Evolutionary conservation across 2,113 vertebrate species (phyloP).

Genomic region (Stomatorhinus ivindoensis): DNA sequence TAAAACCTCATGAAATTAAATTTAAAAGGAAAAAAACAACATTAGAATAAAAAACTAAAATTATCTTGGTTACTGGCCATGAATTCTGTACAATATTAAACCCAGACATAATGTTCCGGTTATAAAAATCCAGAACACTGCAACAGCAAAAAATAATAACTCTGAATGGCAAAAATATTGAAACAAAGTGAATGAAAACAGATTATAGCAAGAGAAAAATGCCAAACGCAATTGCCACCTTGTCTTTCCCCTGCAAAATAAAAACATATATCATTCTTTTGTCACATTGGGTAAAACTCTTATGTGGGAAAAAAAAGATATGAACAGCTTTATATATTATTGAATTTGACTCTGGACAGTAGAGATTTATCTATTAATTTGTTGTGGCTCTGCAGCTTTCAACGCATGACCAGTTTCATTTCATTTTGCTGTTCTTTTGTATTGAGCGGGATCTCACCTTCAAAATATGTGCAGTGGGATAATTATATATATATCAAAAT

Average conservation of each 20-base stretch:
- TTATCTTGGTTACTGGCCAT: neutral
- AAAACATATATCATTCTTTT: neutral
- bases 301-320: constrained; percentile 25
- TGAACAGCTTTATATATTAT: constrained; percentile 26
- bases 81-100: constrained; percentile 2
- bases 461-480: constrained; percentile 58
- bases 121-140: neutral
- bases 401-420: constrained; percentile 55
- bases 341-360: constrained; percentile 28
- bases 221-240: neutral
- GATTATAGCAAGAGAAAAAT: neutral
- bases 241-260: neutral
- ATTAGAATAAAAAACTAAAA: neutral
- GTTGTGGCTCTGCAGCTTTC: constrained; percentile 55
- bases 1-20: neutral
- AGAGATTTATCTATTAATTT: constrained; percentile 70
- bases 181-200: neutral
- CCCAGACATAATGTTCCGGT: neutral
- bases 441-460: constrained; percentile 45
- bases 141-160: neutral
- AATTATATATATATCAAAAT: constrained; percentile 62
- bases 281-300: constrained; percentile 11
- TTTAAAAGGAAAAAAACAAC: neutral
- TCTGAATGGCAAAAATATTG: neutral
- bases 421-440: constrained; percentile 58